Base-by-base conservation (phyloP, 2,113 vertebrate species). In the Pachycephala philippinensis region DNA sequence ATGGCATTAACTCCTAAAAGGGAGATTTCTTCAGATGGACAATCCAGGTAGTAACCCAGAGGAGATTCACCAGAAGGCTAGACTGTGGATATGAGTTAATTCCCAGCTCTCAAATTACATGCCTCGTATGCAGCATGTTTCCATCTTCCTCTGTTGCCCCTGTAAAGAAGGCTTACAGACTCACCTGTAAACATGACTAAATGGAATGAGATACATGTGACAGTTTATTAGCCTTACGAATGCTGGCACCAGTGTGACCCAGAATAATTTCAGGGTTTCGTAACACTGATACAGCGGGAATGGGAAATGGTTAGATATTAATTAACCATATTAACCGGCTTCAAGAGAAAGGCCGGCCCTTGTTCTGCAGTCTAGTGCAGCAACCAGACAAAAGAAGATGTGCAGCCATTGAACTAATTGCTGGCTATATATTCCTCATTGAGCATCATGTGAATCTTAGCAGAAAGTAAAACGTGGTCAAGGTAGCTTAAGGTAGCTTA, bases 191-290 rank as follows among this genome's bases (percentile, higher is more conserved):
- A 94, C 81, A 87, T 21, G 30, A 82, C 84, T 95, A 53, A 82
- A 84, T 91, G 93, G 81, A 96, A 87, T 22, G 69, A 94, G 86
- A 90, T 76, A 74, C 95, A 95, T 91, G 88, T 93, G 94, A 83
- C 39, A 90, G 53, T 77, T 85, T 94, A 89, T 95, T 75, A 90
- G 53, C 52, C 81, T 87, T 83, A 70, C 28, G 52, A 94, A 66
- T 63, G 54, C 60, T 95, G 89, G 81, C 84, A 92, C 70, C 78
- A 90, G 83, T 79, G 57, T 84, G 92, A 95, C 89, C 81, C 89
- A 94, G 94, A 94, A 94, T 83, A 68, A 83, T 93, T 91, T 68
- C 80, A 50, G 52, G 80, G 77, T 97, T 97, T 97, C n/a, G 5
- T 97, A 97, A 97, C 91, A 76, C 74, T 72, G 77, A 63, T 81